phyloP scores from a whole-genome alignment of 2,797 vertebrate species.

The Anisognathus igniventris region DNA sequence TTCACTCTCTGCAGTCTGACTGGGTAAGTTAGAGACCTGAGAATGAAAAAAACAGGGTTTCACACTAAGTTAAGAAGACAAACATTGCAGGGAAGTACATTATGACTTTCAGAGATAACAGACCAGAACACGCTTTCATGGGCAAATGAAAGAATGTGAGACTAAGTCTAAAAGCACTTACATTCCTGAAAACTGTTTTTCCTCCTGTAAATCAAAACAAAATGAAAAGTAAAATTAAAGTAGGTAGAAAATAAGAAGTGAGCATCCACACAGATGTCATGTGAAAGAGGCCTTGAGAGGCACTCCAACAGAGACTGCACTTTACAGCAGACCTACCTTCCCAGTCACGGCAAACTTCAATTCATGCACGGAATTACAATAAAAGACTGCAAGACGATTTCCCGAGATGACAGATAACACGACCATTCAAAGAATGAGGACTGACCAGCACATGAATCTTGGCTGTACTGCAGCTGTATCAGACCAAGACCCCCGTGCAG shows the following conservation, averaged over 20 bases:
- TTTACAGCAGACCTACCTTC: neutral
- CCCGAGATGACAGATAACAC: neutral
- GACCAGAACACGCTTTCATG: accelerated
- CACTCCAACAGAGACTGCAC: neutral
- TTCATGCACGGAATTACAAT: neutral
- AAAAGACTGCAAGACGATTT: neutral
- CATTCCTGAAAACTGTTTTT: neutral
- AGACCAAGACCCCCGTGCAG: neutral
- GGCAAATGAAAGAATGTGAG: neutral
- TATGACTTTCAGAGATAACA: neutral
- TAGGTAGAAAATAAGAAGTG: neutral
- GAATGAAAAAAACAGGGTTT: neutral
- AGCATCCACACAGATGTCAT: neutral
- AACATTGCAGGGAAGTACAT: neutral
- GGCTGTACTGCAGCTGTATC: accelerated
- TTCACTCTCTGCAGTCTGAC: neutral
- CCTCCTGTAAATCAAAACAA: neutral
- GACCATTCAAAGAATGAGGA: neutral
- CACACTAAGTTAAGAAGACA: neutral
- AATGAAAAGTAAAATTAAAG: neutral
- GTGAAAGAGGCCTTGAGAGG: neutral
- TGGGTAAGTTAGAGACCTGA: neutral
- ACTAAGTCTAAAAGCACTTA: neutral
- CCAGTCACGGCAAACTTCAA: neutral
- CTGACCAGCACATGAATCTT: accelerated